Evolutionary conservation across 2,888 invertebrate genomes (phyloP).

Genomic region (Mythimna impura): DNA sequence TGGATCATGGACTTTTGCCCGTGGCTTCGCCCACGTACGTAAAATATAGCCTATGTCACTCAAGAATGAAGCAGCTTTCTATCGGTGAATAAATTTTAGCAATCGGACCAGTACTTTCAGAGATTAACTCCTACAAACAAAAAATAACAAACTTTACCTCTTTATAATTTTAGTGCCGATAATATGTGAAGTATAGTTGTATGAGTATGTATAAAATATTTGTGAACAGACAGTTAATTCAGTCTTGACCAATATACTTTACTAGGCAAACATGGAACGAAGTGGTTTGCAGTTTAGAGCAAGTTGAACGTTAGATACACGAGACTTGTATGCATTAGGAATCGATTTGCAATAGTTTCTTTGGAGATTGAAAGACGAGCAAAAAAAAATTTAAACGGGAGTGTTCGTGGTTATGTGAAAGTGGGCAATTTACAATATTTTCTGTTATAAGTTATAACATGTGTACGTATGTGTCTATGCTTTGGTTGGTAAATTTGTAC

Average conservation of each 20-base stretch:
- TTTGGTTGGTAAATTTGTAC: too few relatives aligned
- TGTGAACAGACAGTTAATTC: neutral
- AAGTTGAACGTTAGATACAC: neutral
- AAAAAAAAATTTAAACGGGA: neutral
- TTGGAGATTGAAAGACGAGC: neutral
- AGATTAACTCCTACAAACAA: too few relatives aligned
- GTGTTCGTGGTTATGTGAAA: neutral
- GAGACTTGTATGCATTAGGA: slow-evolving; percentile 21
- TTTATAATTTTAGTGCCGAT: too few relatives aligned
- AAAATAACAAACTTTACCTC: too few relatives aligned
- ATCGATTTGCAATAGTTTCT: slow-evolving; percentile 18
- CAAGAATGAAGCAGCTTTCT: too few relatives aligned
- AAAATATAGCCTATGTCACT: too few relatives aligned
- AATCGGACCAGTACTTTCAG: too few relatives aligned
- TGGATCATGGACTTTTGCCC: neutral
- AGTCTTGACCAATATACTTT: neutral
- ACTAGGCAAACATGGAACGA: slow-evolving; percentile 7
- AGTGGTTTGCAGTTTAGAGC: neutral
- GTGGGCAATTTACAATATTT: neutral
- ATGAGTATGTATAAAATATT: too few relatives aligned
- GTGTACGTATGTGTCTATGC: neutral
- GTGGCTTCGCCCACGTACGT: too few relatives aligned
- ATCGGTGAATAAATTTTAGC: too few relatives aligned
- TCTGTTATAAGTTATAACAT: too few relatives aligned
- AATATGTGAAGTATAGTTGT: too few relatives aligned